Base-by-base conservation (phyloP, 2,888 invertebrate species). In the Hypselothyrea guttata region DNA sequence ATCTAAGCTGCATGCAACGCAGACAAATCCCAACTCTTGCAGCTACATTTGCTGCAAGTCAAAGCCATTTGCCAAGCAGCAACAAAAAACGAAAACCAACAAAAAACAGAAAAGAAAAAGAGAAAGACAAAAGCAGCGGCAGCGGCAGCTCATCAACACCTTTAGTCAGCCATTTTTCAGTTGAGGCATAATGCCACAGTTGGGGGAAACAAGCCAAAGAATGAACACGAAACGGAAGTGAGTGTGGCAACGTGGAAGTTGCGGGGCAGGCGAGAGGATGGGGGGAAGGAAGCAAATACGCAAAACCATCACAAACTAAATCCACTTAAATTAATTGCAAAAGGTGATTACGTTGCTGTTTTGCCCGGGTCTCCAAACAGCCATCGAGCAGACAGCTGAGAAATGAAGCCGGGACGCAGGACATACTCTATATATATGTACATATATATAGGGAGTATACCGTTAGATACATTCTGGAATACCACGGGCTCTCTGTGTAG, bases 271-370 rank as follows among this genome's bases (percentile, higher is more conserved):
- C 0, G 13, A 0, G 13, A 22, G 33, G 7, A 28, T 5, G 31
- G 9, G 31, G 16, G 55, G 34, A 11, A 18, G 31, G 52, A 7
- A 55, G 72, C 66, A 79, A 75, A 79, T 75, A 79, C 84, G 79
- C 55, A 84, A 74, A 72, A 60, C 82, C 70, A 67, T 67, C 65
- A 84, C 84, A 73, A 81, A 82, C 79, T 75, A 77, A 87, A 87
- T 86, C 87, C 87, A 87, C 84, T 87, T 87, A 87, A 87, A 87
- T 87, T 87, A 87, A 87, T 87, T 87, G 87, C 87, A 86, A 86
- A 87, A 84, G 86, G 78, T 86, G 87, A 87, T 86, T 87, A 83
- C 81, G 83, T 78, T 87, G 87, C 87, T 75, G 81, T 83, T 83
- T 83, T 79, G 76, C 79, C 77, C 65, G 75, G 41, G 38, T 55